phyloP scores from a whole-genome alignment of 2,113 vertebrate genomes.

The Vireo altiloquus region DNA sequence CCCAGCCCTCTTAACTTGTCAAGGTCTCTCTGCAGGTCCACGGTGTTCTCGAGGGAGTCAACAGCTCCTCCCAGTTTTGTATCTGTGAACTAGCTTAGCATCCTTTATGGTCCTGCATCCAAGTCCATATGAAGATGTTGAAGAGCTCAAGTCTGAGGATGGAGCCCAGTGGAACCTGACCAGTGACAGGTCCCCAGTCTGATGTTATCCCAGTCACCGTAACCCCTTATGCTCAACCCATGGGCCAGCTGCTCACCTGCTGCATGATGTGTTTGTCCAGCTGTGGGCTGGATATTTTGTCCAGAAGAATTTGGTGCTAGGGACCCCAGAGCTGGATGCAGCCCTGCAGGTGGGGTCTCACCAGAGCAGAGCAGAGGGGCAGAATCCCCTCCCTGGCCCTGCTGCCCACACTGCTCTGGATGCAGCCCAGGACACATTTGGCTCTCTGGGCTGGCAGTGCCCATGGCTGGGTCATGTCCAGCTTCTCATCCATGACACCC shows the following conservation, averaged over 20 bases:
- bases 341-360: accelerated
- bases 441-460: not conserved
- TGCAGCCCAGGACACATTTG: not conserved
- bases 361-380: not conserved
- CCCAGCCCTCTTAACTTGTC: not conserved
- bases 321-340: not conserved
- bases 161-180: not conserved
- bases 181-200: not conserved
- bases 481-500: not conserved
- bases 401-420: not conserved
- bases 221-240: not conserved
- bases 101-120: not conserved
- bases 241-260: not conserved
- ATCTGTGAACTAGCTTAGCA: not conserved
- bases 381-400: not conserved
- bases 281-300: not conserved
- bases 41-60: too few species aligned
- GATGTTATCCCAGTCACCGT: too few species aligned
- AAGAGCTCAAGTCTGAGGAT: not conserved
- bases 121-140: not conserved
- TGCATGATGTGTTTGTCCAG: not conserved
- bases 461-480: not conserved
- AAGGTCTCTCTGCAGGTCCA: not conserved
- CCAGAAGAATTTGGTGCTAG: not conserved
- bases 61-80: not conserved